phyloP scores from a whole-genome alignment of 2,113 vertebrate species.

The Burhinus oedicnemus region DNA sequence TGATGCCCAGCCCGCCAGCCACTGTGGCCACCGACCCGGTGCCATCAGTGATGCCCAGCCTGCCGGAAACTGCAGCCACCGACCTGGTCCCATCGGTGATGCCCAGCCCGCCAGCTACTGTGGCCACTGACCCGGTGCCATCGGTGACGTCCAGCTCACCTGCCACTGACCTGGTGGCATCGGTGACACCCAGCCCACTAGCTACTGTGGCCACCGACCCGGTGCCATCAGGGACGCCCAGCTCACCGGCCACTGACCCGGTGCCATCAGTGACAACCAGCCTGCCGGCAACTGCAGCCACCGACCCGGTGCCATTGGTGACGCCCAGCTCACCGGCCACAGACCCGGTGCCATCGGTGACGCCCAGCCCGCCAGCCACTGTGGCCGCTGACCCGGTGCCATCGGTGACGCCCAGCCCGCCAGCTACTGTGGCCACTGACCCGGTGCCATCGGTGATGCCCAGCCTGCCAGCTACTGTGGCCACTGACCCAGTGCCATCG shows the following conservation, averaged over 20 bases:
- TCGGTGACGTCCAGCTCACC: no score
- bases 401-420: no score
- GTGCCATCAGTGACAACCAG: not conserved
- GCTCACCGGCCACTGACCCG: not conserved
- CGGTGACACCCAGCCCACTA: no score
- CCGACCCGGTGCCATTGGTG: not conserved
- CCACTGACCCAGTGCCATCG: not conserved
- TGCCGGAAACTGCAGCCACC: no score
- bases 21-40: not conserved
- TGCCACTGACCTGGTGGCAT: not conserved
- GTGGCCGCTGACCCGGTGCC: no score
- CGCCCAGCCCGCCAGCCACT: no score
- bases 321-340: rapidly evolving
- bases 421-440: no score
- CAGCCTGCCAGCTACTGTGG: not conserved
- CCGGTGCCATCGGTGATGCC: not conserved
- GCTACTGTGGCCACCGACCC: not conserved
- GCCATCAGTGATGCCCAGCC: not conserved
- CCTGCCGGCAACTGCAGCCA: no score
- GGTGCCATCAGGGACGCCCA: not conserved
- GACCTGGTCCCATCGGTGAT: not conserved
- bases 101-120: no score
- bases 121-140: no score
- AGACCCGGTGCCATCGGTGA: not conserved
- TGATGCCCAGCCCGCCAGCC: not conserved